Evolutionary conservation across 1,140 invertebrate genomes (phyloP), one percentile per base, ranked within the genome.

Genomic region (Nephila pilipes): DNA sequence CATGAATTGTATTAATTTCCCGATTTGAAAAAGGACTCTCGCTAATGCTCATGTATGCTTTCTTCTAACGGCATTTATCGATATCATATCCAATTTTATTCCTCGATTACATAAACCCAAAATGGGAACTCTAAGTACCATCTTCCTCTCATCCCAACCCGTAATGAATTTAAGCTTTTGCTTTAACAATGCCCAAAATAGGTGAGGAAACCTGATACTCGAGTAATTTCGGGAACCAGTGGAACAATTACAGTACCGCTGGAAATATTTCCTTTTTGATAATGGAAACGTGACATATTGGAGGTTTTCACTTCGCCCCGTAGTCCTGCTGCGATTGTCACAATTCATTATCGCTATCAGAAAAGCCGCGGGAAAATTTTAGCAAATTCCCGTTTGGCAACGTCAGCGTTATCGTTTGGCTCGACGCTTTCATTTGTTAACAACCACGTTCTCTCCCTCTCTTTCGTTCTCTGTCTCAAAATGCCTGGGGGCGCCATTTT

Each of bases 321-420:
- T 69, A 65, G 60, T 88, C 60, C 81, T 87, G 65, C 90, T 92
- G 90, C 55, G 81, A 85, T 85, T 92, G 90, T 85, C 81, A 92
- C 90, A 85, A 92, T 92, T 92, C 90, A 92, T 92, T 92, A 92
- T 92, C 90, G 90, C 90, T 85, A 92, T 92, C 90, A 85, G 90
- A 85, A 46, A 75, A 38, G 90, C 90, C 90, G 90, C 80, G 36
- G 90, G 90, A 92, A 85, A 65, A 85, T 92, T 91, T 92, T 85
- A 92, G 90, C 80, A 69, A 80, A 92, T 92, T 92, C 75, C 88
- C 83, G 69, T 79, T 85, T 85, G 80, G 90, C 83, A 92, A 92
- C 80, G 83, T 85, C 90, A 69, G 90, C 90, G 46, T 92, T 85
- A 92, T 85, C 90, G 80, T 92, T 57, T 85, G 83, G 16, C 36